Conservation (phyloP, 64 coral and sea anemone genomes). For the Dendronephthya gigantea region DNA sequence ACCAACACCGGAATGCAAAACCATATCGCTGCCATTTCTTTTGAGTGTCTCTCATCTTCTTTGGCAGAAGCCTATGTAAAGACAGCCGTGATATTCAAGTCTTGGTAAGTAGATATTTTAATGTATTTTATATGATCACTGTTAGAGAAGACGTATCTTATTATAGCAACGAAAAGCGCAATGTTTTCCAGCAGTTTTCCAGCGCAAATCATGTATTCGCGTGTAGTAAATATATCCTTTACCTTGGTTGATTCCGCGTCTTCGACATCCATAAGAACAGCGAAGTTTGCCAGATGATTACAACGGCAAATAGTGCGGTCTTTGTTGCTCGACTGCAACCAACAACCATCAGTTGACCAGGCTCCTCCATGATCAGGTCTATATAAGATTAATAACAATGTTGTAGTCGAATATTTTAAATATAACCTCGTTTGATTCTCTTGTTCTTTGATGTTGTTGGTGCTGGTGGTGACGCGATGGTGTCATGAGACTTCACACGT, state of each 20-base stretch:
- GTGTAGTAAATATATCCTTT: neutral
- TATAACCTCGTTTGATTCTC: too few species aligned
- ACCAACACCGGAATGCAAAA: neutral
- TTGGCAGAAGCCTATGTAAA: neutral
- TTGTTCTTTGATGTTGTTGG: too few species aligned
- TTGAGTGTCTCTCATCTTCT: neutral
- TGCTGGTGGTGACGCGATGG: too few species aligned
- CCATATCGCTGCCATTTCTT: conserved; percentile 7
- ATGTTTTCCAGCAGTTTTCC: too few species aligned
- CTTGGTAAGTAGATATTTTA: neutral
- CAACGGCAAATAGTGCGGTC: neutral
- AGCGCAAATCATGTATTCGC: too few species aligned
- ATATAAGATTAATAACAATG: neutral
- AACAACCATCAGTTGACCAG: conserved; percentile 9
- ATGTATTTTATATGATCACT: neutral
- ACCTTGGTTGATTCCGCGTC: neutral
- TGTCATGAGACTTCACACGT: too few species aligned
- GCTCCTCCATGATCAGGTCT: neutral
- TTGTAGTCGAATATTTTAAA: too few species aligned
- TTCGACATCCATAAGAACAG: neutral
- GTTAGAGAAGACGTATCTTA: neutral
- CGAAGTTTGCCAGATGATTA: neutral
- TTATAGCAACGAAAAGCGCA: too few species aligned
- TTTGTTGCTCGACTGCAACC: neutral
- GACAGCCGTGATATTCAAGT: neutral